These are phyloP conservation scores for Engystomops pustulosus DNA, from an alignment of 2,113 vertebrate species.

Conservation along the genomic window DNA sequence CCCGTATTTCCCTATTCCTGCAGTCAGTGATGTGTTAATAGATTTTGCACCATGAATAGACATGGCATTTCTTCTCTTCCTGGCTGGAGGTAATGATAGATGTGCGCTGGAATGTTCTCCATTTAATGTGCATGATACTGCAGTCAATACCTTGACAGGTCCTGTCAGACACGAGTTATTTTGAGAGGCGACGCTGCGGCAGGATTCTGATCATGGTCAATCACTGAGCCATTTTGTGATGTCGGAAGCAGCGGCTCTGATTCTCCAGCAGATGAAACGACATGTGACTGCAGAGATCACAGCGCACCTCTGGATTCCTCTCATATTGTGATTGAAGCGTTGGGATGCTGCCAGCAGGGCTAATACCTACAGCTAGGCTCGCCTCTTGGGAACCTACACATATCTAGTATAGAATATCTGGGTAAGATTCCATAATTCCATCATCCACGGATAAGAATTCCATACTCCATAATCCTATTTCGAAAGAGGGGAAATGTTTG, in stretches of 20 bases:
- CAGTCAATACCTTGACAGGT: constrained; percentile 45
- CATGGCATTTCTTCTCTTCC: neutral
- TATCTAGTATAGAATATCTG: too few relatives aligned
- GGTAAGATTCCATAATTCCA: too few relatives aligned
- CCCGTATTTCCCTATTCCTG: neutral
- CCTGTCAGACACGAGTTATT: constrained; percentile 42
- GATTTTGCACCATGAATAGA: neutral
- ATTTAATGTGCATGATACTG: constrained; percentile 38
- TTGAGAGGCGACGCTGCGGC: constrained; percentile 28
- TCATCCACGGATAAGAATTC: neutral
- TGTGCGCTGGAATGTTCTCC: constrained; percentile 22
- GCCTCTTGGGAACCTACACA: neutral
- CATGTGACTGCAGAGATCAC: constrained; percentile 32
- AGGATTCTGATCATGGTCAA: constrained; percentile 43
- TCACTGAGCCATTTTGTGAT: constrained; percentile 41
- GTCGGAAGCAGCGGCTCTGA: neutral
- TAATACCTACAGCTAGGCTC: neutral
- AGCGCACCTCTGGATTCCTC: neutral
- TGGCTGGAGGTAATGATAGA: constrained; percentile 38
- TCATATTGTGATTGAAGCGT: neutral
- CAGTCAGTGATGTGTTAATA: neutral
- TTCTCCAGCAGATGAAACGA: constrained; percentile 10
- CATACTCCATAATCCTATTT: neutral
- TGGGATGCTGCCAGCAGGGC: neutral
- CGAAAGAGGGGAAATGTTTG: too few relatives aligned